Percentiles rank a stretch among this genome's conserved stretches.
Evolutionary conservation across 1,140 invertebrate genomes (phyloP).

Genomic region (Riptortus pedestris): DNA sequence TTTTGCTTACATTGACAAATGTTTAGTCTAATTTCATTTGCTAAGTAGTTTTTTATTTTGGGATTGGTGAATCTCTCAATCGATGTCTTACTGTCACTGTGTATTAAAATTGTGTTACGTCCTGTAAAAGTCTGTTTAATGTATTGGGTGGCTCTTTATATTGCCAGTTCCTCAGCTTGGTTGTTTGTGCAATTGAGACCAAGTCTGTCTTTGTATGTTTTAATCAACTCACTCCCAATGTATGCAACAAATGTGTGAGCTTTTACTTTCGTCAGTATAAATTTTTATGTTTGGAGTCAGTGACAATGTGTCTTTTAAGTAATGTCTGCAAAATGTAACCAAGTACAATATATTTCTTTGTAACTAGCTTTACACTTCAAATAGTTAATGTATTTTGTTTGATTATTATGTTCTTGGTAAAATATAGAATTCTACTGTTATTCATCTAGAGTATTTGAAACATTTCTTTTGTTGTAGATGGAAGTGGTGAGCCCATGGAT

Average conservation of each 20-base stretch:
- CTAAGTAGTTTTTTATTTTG: too few relatives aligned
- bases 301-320: background rate
- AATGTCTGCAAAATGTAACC: background rate
- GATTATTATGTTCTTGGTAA: background rate
- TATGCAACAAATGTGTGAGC: background rate
- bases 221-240: too few relatives aligned
- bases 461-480: background rate
- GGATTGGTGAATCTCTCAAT: too few relatives aligned
- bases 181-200: too few relatives aligned
- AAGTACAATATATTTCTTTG: background rate
- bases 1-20: too few relatives aligned
- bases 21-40: too few relatives aligned
- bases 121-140: too few relatives aligned
- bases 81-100: too few relatives aligned
- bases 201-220: too few relatives aligned
- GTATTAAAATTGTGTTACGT: too few relatives aligned
- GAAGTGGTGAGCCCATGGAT: constrained; percentile 6
- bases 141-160: too few relatives aligned
- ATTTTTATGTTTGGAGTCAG: background rate
- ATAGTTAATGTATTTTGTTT: background rate
- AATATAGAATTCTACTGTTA: background rate
- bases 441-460: background rate
- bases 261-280: background rate
- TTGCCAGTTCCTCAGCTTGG: too few relatives aligned
- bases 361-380: background rate